Evolutionary conservation across 2,888 invertebrate species (phyloP), one percentile per base, ranked within the genome.

Genomic region (Noctua janthina): DNA sequence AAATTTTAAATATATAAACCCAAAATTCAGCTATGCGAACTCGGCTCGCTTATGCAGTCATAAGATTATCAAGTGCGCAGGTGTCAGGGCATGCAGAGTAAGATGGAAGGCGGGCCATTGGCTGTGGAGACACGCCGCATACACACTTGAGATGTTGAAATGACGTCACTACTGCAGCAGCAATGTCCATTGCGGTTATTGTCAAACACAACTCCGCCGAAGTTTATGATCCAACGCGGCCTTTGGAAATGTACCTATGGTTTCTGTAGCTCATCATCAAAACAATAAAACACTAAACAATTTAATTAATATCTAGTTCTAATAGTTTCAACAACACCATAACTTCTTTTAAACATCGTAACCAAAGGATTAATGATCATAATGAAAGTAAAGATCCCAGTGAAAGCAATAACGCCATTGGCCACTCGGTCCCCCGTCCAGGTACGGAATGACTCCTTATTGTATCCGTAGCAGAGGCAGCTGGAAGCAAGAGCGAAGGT

Each of bases 381-480:
- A 59, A 95, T 91, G 0, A 92, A 85, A 1, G 93, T 92, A 13
- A 93, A 90, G 15, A 88, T 82, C 4, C 82, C 90, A 3, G 92
- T 92, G 43, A 95, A 91, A 0, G 90, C 89, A 23, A 95, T 93
- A 20, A 92, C 76, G 0, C 93, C 88, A 7, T 89, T 77, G 1
- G 93, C 82, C 0, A 94, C 84, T 1, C 82, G 87, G 13, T 85
- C 74, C 0, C 90, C 81, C 0, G 92, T 91, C 95, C 94, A 95
- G 56, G 67, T 88, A 69, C 90, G 92, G 79, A 95, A 95, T 17
- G 67, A 77, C 29, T 10, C 49, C 77, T 94, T 95, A 67, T 94
- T 92, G 59, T 94, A 92, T 10, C 94, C 95, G 56, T 93, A 92
- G 89, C 94, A 94, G 43, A 95, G 92, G 49, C 86, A 83, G 68